These are phyloP conservation scores for Apodemia hepburni DNA, from an alignment of 2,888 invertebrate genomes.

Conservation along the genomic window DNA sequence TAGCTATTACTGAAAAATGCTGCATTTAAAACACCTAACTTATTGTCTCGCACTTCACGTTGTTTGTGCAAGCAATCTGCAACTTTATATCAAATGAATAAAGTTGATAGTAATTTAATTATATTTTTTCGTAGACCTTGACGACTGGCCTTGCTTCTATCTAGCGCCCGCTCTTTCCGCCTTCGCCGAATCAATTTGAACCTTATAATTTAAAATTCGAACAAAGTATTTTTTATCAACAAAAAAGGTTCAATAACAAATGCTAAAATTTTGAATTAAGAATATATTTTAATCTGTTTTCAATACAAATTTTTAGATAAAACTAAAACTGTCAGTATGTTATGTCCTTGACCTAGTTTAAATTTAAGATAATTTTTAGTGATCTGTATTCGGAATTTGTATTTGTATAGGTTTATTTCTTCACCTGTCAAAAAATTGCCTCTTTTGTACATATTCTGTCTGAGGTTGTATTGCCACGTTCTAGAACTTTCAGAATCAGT, in stretches of 20 bases:
- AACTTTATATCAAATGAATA: slow-evolving; percentile 40
- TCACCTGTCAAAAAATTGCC: too few relatives aligned
- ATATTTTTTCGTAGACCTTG: slow-evolving; percentile 58
- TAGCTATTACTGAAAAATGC: slow-evolving; percentile 74
- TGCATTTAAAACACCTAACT: slow-evolving; percentile 69
- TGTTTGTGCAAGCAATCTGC: slow-evolving; percentile 35
- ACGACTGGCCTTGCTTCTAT: slow-evolving; percentile 69
- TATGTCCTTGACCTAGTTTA: neutral
- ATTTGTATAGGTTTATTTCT: too few relatives aligned
- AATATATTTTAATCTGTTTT: neutral
- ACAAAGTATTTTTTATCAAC: slow-evolving; percentile 38
- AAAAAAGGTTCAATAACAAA: slow-evolving; percentile 16
- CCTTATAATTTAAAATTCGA: slow-evolving; percentile 55
- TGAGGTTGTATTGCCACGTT: neutral
- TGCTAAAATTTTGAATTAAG: slow-evolving; percentile 9
- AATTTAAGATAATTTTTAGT: neutral
- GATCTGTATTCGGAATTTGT: neutral
- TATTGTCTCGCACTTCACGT: slow-evolving; percentile 60
- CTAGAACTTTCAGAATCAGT: slow-evolving; percentile 9
- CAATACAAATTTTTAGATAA: neutral
- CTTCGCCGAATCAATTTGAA: slow-evolving; percentile 74
- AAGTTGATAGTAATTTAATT: slow-evolving; percentile 38
- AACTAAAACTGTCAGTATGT: neutral
- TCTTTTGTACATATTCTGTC: neutral
- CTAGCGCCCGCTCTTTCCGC: slow-evolving; percentile 77